Base-by-base conservation (phyloP, 2,113 vertebrate genomes). In the Ardeotis arabs region DNA sequence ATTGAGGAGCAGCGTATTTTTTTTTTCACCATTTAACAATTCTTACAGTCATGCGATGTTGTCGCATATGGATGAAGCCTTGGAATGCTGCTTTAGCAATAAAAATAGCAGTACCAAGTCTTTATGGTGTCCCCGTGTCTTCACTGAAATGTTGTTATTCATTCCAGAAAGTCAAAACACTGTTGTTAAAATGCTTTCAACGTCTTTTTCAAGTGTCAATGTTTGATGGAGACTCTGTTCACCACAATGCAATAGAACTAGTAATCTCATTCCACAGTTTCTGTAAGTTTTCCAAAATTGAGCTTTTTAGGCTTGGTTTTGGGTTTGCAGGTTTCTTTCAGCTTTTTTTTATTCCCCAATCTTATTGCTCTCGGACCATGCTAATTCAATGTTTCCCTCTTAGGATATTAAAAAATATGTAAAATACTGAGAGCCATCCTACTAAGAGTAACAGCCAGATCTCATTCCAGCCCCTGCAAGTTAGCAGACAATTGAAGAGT, bases 101-200 rank as follows among this genome's bases (percentile, higher is more conserved):
- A 90, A 90, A 94, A 92, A 66, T 64, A 92, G 72, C 56, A 90
- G 22, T 44, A 82, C 60, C 6, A 52, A 66, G 33, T 31, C 72
- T 37, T 93, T 69, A 49, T 53, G 63, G 45, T 70, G 60, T 70
- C 59, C 90, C 31, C 37, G 79, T 69, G 16, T 70, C 68, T 81
- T 84, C 73, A 74, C 47, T 81, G 82, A 64, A 85, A 87, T 66
- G 41, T 68, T 90, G 50, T 87, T 89, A 87, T 19, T 93, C 19
- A 75, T 88, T 91, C 47, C 41, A 76, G 13, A 76, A 82, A 83
- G 58, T 85, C 72, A 89, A 96, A 96, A 77, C 72, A 86, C 49
- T 49, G 9, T 64, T 87, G 55, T 53, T 94, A 85, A 85, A 87
- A 94, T 91, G 44, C 24, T 91, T 82, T 84, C 52, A 47, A 33